Evolutionary conservation across 2,113 vertebrate genomes (phyloP), one percentile per base, ranked within the genome.

Genomic region (Microtus richardsoni): DNA sequence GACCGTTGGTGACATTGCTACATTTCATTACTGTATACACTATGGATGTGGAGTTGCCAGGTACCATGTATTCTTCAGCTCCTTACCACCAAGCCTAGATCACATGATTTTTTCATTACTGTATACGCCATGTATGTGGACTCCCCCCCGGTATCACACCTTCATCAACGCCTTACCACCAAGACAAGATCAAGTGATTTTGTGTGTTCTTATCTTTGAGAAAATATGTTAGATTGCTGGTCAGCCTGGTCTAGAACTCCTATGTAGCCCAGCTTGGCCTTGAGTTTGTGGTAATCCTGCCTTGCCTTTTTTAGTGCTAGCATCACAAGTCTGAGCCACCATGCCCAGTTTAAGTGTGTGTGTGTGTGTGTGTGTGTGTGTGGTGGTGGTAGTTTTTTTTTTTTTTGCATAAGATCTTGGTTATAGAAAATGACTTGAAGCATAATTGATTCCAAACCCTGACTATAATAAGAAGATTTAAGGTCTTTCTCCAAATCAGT

Each of bases 391-490:
- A 7, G 6, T n/a, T 33, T 68, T 33, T 64, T 36, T 19, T 80
- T 33, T 33, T 64, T 70, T 24, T 80, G 36, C 77, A 80, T 28
- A 41, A 73, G 62, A 74, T 66, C n/a, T 64, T 44, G 28, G 24
- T 44, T 73, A 62, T 0, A 62, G 88, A 91, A 91, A 78, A 88
- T 21, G 8, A 78, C 39, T 84, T 44, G 73, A 62, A 64, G 52
- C 24, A 39, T 84, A 92, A 92, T 30, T 60, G 84, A 92, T 93
- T 94, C 78, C 85, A 91, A 94, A 85, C n/a, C 85, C 85, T 36
- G 30, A 95, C 36, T 58, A 84, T 58, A 87, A 87, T 30, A 86
- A n/a, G 44, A 41, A 39, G 49, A 36, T 86, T 95, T 68, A 70
- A 84, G 52, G 75, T 91, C 58, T 87, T 80, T 91, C 92, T 88